A percentile compares a stretch with the other conserved stretches of the same genome.
Conservation (phyloP, 1,140 invertebrate genomes). For the Daktulosphaira vitifoliae region DNA sequence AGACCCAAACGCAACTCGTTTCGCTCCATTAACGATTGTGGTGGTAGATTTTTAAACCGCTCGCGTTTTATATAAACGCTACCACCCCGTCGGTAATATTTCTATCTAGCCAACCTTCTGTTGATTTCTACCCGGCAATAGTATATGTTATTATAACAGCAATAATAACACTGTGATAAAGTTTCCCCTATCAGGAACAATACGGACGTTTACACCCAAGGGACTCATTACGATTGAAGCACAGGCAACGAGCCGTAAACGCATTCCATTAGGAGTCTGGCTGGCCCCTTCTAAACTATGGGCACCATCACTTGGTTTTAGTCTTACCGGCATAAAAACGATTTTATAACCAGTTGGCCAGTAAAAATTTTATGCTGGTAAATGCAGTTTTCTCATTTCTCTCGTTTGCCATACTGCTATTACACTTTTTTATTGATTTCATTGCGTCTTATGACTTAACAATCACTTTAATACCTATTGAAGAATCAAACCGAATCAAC, state of each 20-base stretch:
- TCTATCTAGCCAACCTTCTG: neutral
- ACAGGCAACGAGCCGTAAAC: conserved; percentile 9
- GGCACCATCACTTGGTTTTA: neutral
- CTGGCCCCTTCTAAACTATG: neutral
- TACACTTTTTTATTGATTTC: no score
- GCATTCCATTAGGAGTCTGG: conserved; percentile 16
- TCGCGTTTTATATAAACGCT: no score
- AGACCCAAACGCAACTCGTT: no score
- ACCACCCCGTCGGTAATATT: neutral
- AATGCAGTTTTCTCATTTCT: neutral
- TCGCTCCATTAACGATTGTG: no score
- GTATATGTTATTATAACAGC: no score
- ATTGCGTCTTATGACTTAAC: no score
- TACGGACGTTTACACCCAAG: neutral
- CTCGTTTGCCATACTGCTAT: neutral
- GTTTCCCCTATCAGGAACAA: neutral
- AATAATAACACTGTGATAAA: conserved; percentile 8
- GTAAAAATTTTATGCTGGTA: neutral
- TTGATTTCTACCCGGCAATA: neutral
- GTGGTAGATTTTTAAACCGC: no score
- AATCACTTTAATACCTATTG: no score
- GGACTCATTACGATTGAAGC: conserved; percentile 13
- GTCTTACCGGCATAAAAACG: conserved; percentile 20
- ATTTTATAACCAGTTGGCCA: conserved; percentile 16
- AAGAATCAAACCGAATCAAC: no score